A percentile compares a stretch with the other conserved stretches of the same genome.
phyloP scores from a whole-genome alignment of 2,113 vertebrate species.

The Nothocercus nigrocapillus region DNA sequence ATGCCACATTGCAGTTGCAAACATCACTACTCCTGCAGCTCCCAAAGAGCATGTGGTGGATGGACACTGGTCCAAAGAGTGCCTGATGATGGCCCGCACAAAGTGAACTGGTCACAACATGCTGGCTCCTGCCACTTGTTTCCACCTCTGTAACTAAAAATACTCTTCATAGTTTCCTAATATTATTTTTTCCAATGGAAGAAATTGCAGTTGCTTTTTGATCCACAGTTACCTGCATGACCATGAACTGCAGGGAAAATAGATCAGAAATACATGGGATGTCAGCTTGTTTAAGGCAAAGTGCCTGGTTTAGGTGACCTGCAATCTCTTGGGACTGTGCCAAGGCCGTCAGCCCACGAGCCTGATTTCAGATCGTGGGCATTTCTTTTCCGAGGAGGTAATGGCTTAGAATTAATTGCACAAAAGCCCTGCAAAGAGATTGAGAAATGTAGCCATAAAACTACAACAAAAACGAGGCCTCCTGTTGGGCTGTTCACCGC shows the following conservation, averaged over 20 bases:
- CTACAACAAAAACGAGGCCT: not conserved
- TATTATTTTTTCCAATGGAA: slow-evolving; percentile 7
- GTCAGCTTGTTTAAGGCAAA: not conserved
- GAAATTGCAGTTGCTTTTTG: not conserved
- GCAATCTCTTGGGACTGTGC: not conserved
- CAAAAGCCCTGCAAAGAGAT: not conserved
- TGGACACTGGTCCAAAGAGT: not conserved
- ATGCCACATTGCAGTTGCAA: not conserved
- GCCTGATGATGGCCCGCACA: not conserved
- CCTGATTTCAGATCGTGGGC: not conserved
- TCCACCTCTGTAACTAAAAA: not conserved
- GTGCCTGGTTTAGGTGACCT: not conserved
- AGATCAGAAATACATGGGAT: not conserved
- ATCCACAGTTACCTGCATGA: not conserved
- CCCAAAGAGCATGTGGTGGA: not conserved
- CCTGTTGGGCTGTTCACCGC: not conserved
- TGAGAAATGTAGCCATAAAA: not conserved
- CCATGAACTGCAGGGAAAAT: not conserved
- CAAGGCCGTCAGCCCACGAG: not conserved
- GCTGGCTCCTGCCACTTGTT: not conserved
- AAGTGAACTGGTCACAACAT: not conserved
- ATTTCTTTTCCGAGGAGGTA: not conserved
- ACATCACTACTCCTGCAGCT: not conserved
- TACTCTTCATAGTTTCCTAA: not conserved
- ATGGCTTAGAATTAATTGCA: not conserved